Base-by-base conservation (phyloP, 2,797 vertebrate species). In the Spinibarbus caldwelli region DNA sequence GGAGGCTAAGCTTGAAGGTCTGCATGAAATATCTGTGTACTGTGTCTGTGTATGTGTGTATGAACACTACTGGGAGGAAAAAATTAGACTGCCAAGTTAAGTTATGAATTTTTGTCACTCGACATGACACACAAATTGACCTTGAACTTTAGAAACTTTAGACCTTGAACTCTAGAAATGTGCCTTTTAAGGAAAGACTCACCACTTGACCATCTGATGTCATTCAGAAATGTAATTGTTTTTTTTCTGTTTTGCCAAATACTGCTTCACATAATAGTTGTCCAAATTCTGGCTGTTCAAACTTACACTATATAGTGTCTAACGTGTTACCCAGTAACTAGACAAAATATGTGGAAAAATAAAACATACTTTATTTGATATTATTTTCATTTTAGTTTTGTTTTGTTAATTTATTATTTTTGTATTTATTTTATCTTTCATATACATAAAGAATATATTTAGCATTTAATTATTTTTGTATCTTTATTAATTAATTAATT, bases 1-100 rank as follows among this genome's bases (percentile, higher is more conserved):
- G 45, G 23, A 71, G 23, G 38, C n/a, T 81, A 77, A 79, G 80
- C n/a, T 29, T 45, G n/a, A 49, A 66, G 38, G 67, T 10, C 81
- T 86, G 70, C 84, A 59, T 85, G 70, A 75, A 67, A 77, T 67
- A 78, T 78, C 26, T 54, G 15, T 57, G 17, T 45, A 41, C 80
- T 84, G 71, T 73, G 54, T 78, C 43, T 78, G 64, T 80, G 67
- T 85, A 14, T 77, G 34, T 68, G 71, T 79, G 34, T 71, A 62
- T 83, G 68, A 73, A 23, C 43, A 49, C 29, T 26, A 15, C 12
- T 68, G 21, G 41, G 59, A 19, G n/a, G 19, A 1, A 17, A 36
- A 52, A 78, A 29, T 5, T 62, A 15, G 34, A 36, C 78, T 80
- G 12, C 54, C 6, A 34, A 34, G 41, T 43, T 21, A 23, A 15